Conservation (phyloP, 1,140 invertebrate genomes). For the Lordiphosa collinella region DNA sequence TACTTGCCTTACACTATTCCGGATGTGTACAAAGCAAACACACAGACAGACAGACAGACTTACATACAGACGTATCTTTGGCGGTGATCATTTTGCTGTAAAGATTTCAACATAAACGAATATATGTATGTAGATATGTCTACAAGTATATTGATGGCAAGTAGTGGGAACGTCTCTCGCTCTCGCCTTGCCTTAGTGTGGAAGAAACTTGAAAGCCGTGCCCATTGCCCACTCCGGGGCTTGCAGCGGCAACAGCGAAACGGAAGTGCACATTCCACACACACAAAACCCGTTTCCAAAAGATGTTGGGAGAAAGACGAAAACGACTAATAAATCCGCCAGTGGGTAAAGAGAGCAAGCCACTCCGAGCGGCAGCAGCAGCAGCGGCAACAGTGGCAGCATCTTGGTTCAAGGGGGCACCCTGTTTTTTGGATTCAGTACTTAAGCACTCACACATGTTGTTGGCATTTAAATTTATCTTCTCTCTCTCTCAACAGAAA, state of each 20-base stretch:
- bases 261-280: slow-evolving; percentile 79
- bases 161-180: slow-evolving; percentile 48
- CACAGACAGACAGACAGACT: slow-evolving; percentile 17
- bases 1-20: slow-evolving; percentile 54
- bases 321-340: slow-evolving; percentile 72
- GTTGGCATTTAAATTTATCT: slow-evolving; percentile 62
- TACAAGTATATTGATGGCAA: slow-evolving; percentile 56
- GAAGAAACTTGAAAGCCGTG: slow-evolving; percentile 66
- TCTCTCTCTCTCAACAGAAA: slow-evolving; percentile 19
- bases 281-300: slow-evolving; percentile 66
- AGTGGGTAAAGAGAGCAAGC: slow-evolving; percentile 77
- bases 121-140: slow-evolving; percentile 7
- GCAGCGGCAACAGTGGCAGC: slow-evolving; percentile 13
- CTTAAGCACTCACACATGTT: slow-evolving; percentile 18
- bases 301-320: slow-evolving; percentile 61
- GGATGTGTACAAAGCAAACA: slow-evolving; percentile 71
- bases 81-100: slow-evolving; percentile 42
- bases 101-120: slow-evolving; percentile 52
- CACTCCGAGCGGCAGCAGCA: slow-evolving; percentile 29
- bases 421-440: slow-evolving; percentile 4
- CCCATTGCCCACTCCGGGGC: slow-evolving; percentile 65
- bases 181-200: slow-evolving; percentile 1
- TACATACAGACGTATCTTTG: slow-evolving; percentile 3
- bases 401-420: not conserved
- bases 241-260: slow-evolving; percentile 53